Evolutionary conservation across 2,888 invertebrate genomes (phyloP), one percentile per base, ranked within the genome.

Genomic region (Amiota mariae): DNA sequence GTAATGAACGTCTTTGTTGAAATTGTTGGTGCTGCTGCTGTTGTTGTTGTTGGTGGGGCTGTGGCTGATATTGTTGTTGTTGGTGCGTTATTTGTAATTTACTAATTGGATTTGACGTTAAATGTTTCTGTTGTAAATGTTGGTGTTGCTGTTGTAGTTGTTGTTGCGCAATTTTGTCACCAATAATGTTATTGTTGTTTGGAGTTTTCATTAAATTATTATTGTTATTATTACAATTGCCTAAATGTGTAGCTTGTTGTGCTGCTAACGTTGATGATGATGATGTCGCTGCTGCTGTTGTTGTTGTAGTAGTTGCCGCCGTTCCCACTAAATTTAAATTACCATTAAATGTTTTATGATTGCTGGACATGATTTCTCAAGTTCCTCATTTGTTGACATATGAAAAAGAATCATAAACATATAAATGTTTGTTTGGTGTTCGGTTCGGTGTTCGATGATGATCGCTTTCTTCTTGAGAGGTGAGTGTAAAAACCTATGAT

Each of bases 191-290:
- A 76, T 48, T 46, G 57, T 66, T 81, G 76, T 76, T 86, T 78
- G 86, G 86, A 76, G 80, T 76, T 85, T 84, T 80, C 76, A 84
- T 85, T 77, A 84, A 86, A 84, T 84, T 86, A 77, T 83, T 85
- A 72, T 13, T 18, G 59, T 59, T 61, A 59, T 15, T 18, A 48
- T 59, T 8, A 71, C 49, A 49, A 61, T 48, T 59, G 71, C 24
- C 59, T 59, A 36, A 36, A 36, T 36, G 8, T 47, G 70, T n/a
- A 47, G 66, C n/a, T 68, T 68, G 68, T 48, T n/a, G n/a, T 49
- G 24, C 20, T 68, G 48, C 15, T 20, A 51, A 51, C 51, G 54
- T 10, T 54, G 54, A 24, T 24, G 24, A 24, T 24, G 3, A 24
- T 70, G 48, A 15, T 59, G 67, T 20, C 49, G 24, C 51, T 49